Evolutionary conservation across 2,113 vertebrate species (phyloP), one percentile per base, ranked within the genome.

Genomic region (Verasper variegatus): DNA sequence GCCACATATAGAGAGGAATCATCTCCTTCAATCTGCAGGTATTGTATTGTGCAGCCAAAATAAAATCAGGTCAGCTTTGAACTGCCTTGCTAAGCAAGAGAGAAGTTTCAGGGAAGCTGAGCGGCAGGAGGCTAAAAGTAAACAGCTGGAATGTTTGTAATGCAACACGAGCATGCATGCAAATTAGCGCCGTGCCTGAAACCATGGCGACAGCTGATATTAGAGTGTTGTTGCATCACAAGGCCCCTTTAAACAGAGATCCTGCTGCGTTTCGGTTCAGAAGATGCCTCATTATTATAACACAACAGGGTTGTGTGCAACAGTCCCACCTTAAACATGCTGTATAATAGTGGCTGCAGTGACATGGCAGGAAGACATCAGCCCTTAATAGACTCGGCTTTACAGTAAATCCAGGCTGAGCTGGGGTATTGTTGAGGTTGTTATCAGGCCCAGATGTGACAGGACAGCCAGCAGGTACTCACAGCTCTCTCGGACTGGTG

Each of bases 11-110:
- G 31, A 78, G 45, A 86, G 77, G 67, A 85, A 86, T 78, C 5
- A 15, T 51, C 20, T 76, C 56, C 83, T 87, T 90, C 59, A 79
- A 62, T 80, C 42, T 74, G 70, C 80, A 86, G 70, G 78, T 86
- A 73, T 74, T 80, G 57, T 63, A 73, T 63, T 81, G 71, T 79
- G 59, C 57, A 73, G 73, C 59, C 37, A 51, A 79, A 87, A 83
- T 68, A 60, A 80, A 88, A 86, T 80, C 73, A 85, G 75, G 77
- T 79, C 69, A 84, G 31, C 78, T 82, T 81, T 87, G 65, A 88
- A 82, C 52, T 79, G 57, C 59, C 51, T 31, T 11, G 9, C 42
- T 23, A 78, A 71, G 68, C 47, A 69, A 42, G 18, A 63, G 60
- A 65, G 24, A 76, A 18, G 2, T 73, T 81, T 68, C 40, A 54